A percentile compares a stretch with the other conserved stretches of the same genome.
These are phyloP conservation scores for Hyperoplus lanceolatus DNA, from an alignment of 2,797 vertebrate species.

Conservation along the genomic window DNA sequence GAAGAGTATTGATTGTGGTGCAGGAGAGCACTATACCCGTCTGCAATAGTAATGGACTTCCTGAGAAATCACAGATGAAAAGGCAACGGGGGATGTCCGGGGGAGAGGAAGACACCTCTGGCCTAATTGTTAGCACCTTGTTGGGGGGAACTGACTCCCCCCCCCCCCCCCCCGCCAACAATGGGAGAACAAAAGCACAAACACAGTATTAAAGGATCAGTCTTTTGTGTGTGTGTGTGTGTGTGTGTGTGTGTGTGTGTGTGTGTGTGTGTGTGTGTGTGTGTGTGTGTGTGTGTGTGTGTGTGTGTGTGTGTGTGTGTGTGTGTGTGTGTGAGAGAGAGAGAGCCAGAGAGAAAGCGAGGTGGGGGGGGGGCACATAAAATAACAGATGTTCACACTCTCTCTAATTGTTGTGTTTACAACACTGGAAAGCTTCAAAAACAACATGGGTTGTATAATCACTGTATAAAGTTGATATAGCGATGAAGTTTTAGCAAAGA, in stretches of 20 bases:
- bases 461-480: neutral
- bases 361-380: neutral
- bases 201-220: slow-evolving; percentile 9
- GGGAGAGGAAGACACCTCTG: slow-evolving; percentile 47
- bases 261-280: too few relatives aligned
- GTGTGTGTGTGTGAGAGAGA: too few relatives aligned
- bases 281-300: too few relatives aligned
- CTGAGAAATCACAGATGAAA: slow-evolving; percentile 78
- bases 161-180: too few relatives aligned
- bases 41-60: slow-evolving; percentile 86
- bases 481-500: neutral
- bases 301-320: too few relatives aligned
- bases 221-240: neutral
- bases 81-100: slow-evolving; percentile 65
- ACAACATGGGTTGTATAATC: neutral
- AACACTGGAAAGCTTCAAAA: neutral
- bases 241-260: too few relatives aligned
- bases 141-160: slow-evolving; percentile 8
- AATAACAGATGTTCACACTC: neutral
- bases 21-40: slow-evolving; percentile 69
- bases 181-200: slow-evolving; percentile 16
- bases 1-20: slow-evolving; percentile 85
- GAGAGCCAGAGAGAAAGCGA: too few relatives aligned
- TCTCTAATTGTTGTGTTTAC: neutral
- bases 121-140: slow-evolving; percentile 51